Conservation (phyloP, 2,113 vertebrate genomes). For the Anas platyrhynchos region DNA sequence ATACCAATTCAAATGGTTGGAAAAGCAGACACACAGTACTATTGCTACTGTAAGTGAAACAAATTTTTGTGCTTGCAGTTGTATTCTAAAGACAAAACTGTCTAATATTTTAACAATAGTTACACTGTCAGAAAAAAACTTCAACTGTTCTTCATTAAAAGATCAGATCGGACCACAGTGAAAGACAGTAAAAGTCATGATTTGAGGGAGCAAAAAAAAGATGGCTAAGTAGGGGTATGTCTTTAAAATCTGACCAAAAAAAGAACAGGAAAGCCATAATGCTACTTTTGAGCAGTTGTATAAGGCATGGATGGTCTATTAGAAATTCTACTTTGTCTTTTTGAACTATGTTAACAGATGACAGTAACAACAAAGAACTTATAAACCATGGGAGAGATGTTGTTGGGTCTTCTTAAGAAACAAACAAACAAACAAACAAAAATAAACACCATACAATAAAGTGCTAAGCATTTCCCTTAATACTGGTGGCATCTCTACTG, state of each 20-base stretch:
- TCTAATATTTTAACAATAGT: not conserved
- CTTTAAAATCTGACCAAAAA: not conserved
- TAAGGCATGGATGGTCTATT: constrained; percentile 38
- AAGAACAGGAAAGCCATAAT: not conserved
- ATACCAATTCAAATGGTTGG: constrained; percentile 1
- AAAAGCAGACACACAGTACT: not conserved
- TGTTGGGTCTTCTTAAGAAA: not conserved
- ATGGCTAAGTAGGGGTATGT: not conserved
- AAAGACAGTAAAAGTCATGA: not conserved
- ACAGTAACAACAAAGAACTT: not conserved
- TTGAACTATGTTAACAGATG: not conserved
- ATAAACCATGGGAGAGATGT: not conserved
- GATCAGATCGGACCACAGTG: not conserved
- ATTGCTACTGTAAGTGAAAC: constrained; percentile 30
- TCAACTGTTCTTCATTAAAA: constrained; percentile 71
- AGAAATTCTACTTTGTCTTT: constrained; percentile 2
- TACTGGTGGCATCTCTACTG: not conserved
- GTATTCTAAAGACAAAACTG: constrained; percentile 25
- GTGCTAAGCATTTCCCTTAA: constrained; percentile 41
- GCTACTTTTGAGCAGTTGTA: not conserved
- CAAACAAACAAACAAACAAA: too few relatives aligned
- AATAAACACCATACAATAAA: not conserved
- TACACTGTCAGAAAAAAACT: constrained; percentile 35
- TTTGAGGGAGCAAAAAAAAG: not conserved
- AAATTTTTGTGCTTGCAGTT: constrained; percentile 22